Evolutionary conservation across 1,140 invertebrate species (phyloP).

Genomic region (Drosophila trapezifrons): DNA sequence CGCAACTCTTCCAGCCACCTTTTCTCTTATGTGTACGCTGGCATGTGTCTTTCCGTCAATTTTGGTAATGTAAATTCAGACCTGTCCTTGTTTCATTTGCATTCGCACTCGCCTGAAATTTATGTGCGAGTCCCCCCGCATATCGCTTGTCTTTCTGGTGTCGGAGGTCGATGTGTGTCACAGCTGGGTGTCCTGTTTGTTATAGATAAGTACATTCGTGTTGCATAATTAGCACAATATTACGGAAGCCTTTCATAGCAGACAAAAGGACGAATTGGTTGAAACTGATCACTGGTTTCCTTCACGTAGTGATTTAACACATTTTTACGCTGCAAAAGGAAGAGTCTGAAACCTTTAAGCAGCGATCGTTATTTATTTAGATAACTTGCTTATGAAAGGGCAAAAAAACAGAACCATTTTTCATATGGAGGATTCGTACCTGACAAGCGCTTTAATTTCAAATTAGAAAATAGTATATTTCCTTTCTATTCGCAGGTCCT

Average conservation of each 20-base stretch:
- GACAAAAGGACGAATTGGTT: background rate
- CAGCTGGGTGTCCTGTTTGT: conserved; percentile 26
- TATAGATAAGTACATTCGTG: conserved; percentile 39
- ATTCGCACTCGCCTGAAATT: conserved; percentile 53
- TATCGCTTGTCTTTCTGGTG: conserved; percentile 1
- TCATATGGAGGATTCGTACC: background rate
- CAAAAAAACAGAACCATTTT: too few relatives aligned
- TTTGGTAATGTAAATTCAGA: conserved; percentile 63
- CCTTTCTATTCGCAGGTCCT: conserved; percentile 27
- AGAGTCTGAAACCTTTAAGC: too few relatives aligned
- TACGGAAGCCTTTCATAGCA: background rate
- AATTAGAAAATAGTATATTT: background rate
- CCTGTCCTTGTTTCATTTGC: conserved; percentile 61
- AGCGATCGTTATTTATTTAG: too few relatives aligned
- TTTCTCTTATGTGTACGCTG: background rate
- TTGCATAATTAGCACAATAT: conserved; percentile 40
- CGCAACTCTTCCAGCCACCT: conserved; percentile 43
- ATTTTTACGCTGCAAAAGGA: too few relatives aligned
- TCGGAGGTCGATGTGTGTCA: conserved; percentile 30
- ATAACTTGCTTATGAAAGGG: background rate
- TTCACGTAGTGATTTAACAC: background rate
- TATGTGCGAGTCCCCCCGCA: conserved; percentile 34
- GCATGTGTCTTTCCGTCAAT: conserved; percentile 51
- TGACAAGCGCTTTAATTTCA: background rate
- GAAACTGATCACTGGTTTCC: too few relatives aligned